Conservation (phyloP, 2,113 vertebrate species). For the Gymnorhina tibicen region DNA sequence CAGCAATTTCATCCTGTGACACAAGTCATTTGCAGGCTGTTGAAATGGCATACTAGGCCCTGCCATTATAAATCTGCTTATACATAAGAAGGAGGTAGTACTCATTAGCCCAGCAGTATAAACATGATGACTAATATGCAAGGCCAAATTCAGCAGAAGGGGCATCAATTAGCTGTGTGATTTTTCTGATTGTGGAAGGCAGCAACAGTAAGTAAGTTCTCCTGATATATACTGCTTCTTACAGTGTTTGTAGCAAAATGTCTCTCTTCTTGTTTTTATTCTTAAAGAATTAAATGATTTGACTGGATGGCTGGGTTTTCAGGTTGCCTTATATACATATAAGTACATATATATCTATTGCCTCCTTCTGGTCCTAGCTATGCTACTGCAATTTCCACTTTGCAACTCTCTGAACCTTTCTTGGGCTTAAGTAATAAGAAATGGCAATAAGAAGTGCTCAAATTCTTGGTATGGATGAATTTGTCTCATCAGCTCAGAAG, state of each 20-base stretch:
- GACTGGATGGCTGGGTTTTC: not conserved
- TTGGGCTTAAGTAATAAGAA: not conserved
- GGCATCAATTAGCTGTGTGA: not conserved
- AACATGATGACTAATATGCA: not conserved
- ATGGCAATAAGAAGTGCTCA: not conserved
- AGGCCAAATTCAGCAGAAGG: not conserved
- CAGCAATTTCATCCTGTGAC: not conserved
- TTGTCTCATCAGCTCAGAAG: constrained; percentile 30
- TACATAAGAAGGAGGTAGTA: not conserved
- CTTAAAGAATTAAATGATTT: constrained; percentile 17
- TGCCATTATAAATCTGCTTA: not conserved
- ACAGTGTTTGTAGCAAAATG: not conserved
- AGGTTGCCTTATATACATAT: constrained; percentile 5
- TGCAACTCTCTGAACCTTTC: not conserved
- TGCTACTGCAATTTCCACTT: not conserved
- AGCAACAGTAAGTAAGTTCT: not conserved
- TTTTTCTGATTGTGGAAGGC: not conserved
- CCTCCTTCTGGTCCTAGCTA: not conserved
- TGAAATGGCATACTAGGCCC: not conserved
- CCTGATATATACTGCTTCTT: not conserved
- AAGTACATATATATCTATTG: too few species aligned
- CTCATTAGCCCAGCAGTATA: not conserved
- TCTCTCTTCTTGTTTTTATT: not conserved
- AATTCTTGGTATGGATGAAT: not conserved
- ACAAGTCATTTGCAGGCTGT: not conserved